Percentiles rank a stretch among this genome's conserved stretches.
Evolutionary conservation across 2,888 invertebrate genomes (phyloP).

Genomic region (Ophioninae sp.): DNA sequence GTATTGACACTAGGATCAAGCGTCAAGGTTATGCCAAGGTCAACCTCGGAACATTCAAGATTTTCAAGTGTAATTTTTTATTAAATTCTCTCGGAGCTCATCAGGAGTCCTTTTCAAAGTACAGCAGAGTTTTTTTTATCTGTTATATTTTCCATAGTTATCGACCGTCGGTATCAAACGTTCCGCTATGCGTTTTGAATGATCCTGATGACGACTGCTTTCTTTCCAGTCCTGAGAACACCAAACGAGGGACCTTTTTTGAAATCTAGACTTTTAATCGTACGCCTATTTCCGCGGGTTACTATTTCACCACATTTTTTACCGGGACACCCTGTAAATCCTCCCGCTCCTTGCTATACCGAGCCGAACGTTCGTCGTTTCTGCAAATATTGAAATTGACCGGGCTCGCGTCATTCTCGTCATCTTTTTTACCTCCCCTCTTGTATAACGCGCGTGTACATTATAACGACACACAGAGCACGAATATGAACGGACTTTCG

Average conservation of each 20-base stretch:
- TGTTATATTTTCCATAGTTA: no score
- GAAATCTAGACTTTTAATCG: background rate
- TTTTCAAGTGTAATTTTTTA: background rate
- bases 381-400: conserved; percentile 77
- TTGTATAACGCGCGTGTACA: conserved; percentile 18
- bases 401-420: conserved; percentile 55
- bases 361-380: conserved; percentile 70
- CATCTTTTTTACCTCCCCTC: conserved; percentile 20
- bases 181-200: no score
- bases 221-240: background rate
- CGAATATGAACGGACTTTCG: conserved; percentile 26
- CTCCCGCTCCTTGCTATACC: conserved; percentile 54
- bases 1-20: background rate
- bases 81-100: background rate
- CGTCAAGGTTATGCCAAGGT: background rate
- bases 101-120: background rate
- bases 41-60: background rate
- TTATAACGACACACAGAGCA: conserved; percentile 9
- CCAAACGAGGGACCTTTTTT: background rate
- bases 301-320: background rate
- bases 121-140: background rate
- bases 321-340: background rate
- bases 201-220: background rate
- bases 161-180: no score
- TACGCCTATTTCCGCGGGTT: background rate